A percentile compares a stretch with the other conserved stretches of the same genome.
These are phyloP conservation scores for Maconellicoccus hirsutus DNA, from an alignment of 1,140 invertebrate genomes.

Conservation along the genomic window DNA sequence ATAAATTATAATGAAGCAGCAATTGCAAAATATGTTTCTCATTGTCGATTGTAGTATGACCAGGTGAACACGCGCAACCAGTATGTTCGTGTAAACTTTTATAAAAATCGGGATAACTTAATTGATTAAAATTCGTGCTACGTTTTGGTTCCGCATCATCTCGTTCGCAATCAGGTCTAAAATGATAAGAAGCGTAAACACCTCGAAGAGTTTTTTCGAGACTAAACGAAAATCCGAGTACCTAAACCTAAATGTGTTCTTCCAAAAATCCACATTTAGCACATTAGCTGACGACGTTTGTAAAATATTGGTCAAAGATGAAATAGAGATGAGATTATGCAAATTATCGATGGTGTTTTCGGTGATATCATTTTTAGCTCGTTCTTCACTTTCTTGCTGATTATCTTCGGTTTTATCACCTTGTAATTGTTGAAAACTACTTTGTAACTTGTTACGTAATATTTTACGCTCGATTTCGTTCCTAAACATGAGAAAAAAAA, in stretches of 20 bases:
- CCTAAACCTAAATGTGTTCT: slow-evolving; percentile 23
- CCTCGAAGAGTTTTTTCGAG: background rate
- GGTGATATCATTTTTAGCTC: background rate
- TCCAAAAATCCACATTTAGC: slow-evolving; percentile 25
- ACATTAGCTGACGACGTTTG: slow-evolving; percentile 15
- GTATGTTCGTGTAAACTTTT: slow-evolving; percentile 8
- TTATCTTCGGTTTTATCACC: background rate
- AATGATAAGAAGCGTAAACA: background rate
- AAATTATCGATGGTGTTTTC: background rate
- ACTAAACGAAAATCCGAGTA: background rate
- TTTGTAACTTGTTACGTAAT: slow-evolving; percentile 19
- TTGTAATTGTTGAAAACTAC: slow-evolving; percentile 14
- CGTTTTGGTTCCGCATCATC: background rate
- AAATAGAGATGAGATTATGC: background rate
- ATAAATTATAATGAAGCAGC: slow-evolving; percentile 14
- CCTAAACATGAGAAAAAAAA: slow-evolving; percentile 17
- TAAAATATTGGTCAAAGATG: background rate
- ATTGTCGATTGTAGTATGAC: background rate
- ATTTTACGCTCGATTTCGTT: slow-evolving; percentile 24
- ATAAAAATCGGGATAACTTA: slow-evolving; percentile 23
- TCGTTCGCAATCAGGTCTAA: background rate
- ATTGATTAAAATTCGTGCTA: background rate
- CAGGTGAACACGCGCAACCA: background rate
- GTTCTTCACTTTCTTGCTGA: background rate
- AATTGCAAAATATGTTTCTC: slow-evolving; percentile 23